Base-by-base conservation (phyloP, 1,140 invertebrate genomes). In the Drosophila melanogaster region DNA sequence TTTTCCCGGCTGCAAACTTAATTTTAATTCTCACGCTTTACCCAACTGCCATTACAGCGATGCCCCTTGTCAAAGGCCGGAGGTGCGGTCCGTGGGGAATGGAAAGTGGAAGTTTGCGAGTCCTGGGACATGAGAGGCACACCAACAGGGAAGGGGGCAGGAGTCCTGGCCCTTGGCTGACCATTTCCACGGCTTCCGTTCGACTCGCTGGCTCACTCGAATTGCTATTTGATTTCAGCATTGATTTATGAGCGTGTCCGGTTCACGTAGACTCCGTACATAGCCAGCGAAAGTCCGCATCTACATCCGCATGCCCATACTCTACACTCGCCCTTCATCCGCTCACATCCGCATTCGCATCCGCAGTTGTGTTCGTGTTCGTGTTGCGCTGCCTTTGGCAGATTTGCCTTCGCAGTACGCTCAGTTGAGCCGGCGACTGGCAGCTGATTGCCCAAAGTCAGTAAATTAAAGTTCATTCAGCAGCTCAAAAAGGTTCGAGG, bases 201-300 rank as follows among this genome's bases (percentile, higher is more conserved):
- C 41, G 41, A 44, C 41, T 44, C 41, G 41, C 10, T 44, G 15
- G 41, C 41, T 44, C 54, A 43, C 44, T 56, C 59, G 75, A 89
- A 89, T 77, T 77, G 79, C 84, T 89, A 89, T 89, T 89, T 89
- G 84, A 89, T 89, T 89, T 89, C 85, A 89, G 76, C 84, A 89
- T 89, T 89, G 84, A 89, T 89, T 89, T 89, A 89, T 89, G 84
- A 89, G 77, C 84, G 65, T 87, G 81, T 89, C 85, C 84, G 85
- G 72, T 89, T 77, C 83, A 86, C 83, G 83, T 86, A 83, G 65
- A 51, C 53, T 49, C 49, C 61, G 60, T 66, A 55, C 65, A 43
- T 56, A 57, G 55, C 65, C 77, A 30, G 50, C 54, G 66, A 2
- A 79, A 72, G 72, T 66, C 60, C 57, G 10, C 40, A 17, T 41